Base-by-base conservation (phyloP, 2,888 invertebrate species). In the Sceliomorpha sp. region DNA sequence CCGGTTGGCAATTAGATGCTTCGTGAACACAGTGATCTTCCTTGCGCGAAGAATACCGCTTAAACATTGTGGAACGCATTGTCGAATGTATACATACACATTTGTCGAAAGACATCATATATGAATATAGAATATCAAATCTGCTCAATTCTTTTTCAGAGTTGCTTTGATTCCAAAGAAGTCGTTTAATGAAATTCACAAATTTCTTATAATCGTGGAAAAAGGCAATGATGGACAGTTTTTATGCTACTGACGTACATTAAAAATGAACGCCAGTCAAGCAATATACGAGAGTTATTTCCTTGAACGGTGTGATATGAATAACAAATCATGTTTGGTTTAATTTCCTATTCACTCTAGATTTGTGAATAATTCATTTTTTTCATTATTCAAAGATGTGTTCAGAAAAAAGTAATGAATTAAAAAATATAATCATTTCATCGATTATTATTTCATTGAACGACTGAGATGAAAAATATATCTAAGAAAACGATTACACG, bases 21-120 rank as follows among this genome's bases (percentile, higher is more conserved):
- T 73, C 76, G 75, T 80, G 83, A 83, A 85, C 76, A 82, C 83
- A 78, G 82, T 83, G 82, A 85, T 85, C 82, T 77, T 79, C 74
- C 75, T 82, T 82, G 80, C 79, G 82, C 84, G 77, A 83, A 79
- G 68, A 75, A 73, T 70, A 71, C 67, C 48, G 32, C 53, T 63
- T 59, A 47, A 63, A 51, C 20, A 31, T 39, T 26, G 26, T 29
- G 27, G 12, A 53, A 66, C 20, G 36, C 26, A 36, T 34, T 36
- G 36, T 48, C 36, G 17, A 48, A 26, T 10, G 36, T 48, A 36
- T 14, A 48, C 14, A 48, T 14, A 5, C 12, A 15, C 12, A 32
- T 12, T 3, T 12, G 12, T 32, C 9, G 12, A 20, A 20, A 17
- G 29, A 32, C 42, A 32, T 13, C 40, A 24, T 31, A 36, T 50